These are phyloP conservation scores for Epistrophella euchroma DNA, from an alignment of 2,888 invertebrate species.

Conservation along the genomic window DNA sequence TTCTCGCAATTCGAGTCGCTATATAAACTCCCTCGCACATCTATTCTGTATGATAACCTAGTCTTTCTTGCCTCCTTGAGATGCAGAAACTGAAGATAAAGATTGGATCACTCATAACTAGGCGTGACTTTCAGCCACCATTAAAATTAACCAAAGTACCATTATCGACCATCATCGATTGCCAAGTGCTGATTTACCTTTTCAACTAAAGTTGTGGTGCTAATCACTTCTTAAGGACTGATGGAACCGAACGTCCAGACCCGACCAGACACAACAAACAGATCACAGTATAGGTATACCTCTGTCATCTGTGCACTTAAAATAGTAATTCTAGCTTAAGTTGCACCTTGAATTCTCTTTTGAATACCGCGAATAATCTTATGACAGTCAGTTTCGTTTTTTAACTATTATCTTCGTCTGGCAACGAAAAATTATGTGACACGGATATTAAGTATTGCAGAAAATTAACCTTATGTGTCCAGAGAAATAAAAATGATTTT, in stretches of 20 bases:
- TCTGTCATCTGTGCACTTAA: background rate
- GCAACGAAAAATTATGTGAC: conserved; percentile 57
- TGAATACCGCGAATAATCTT: conserved; percentile 40
- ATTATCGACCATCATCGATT: conserved; percentile 26
- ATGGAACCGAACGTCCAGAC: background rate
- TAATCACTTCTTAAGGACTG: background rate
- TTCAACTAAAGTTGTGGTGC: background rate
- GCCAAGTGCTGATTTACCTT: conserved; percentile 14
- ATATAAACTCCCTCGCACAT: conserved; percentile 18
- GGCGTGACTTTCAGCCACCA: conserved; percentile 80
- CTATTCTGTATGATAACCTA: background rate
- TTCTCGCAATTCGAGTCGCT: conserved; percentile 52
- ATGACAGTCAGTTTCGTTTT: background rate
- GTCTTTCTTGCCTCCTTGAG: too few relatives aligned
- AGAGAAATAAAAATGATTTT: conserved; percentile 19
- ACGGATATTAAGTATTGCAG: conserved; percentile 53
- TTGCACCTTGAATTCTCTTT: conserved; percentile 38
- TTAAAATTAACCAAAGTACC: conserved; percentile 77
- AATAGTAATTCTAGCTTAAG: background rate
- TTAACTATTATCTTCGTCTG: conserved; percentile 27
- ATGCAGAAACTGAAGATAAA: conserved; percentile 76
- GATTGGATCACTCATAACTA: conserved; percentile 82
- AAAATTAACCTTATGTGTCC: conserved; percentile 7
- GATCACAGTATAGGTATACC: background rate
- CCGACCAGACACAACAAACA: background rate